Percentiles rank a stretch among this genome's conserved stretches.
Conservation (phyloP, 2,797 vertebrate genomes). For the Malacoctenus gilli region DNA sequence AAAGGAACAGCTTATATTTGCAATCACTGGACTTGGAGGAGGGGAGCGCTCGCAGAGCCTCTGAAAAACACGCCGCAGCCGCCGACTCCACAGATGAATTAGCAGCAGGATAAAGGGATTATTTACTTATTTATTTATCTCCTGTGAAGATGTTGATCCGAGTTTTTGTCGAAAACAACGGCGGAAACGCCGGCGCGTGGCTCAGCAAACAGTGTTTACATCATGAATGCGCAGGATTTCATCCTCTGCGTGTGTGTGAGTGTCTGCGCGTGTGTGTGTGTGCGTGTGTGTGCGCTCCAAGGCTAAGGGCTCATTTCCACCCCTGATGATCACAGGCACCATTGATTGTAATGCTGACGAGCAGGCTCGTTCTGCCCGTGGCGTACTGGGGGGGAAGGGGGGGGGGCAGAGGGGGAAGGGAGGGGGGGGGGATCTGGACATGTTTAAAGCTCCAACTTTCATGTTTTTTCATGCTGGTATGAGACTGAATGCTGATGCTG, state of each 20-base stretch:
- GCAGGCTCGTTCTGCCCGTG: conserved; percentile 69
- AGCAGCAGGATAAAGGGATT: conserved; percentile 30
- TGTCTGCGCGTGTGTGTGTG: conserved; percentile 24
- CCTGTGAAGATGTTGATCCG: conserved; percentile 45
- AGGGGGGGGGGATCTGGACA: conserved; percentile 78
- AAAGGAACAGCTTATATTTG: conserved; percentile 44
- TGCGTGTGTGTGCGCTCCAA: conserved; percentile 48
- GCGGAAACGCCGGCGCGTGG: conserved; percentile 46
- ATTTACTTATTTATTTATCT: conserved; percentile 36
- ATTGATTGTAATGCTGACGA: conserved; percentile 79
- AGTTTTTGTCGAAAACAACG: conserved; percentile 19
- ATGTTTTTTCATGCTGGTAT: conserved; percentile 69
- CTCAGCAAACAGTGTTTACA: conserved; percentile 65
- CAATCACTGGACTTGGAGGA: conserved; percentile 41
- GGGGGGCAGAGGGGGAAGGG: too few species aligned
- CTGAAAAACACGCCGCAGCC: conserved; percentile 12
- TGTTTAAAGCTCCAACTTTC: conserved; percentile 78
- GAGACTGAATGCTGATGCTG: conserved; percentile 72
- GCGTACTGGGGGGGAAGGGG: too few species aligned
- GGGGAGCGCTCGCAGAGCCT: conserved; percentile 15
- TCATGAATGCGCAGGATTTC: conserved; percentile 52
- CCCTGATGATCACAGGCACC: conserved; percentile 75
- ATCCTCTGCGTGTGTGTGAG: conserved; percentile 23
- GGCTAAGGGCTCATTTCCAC: conserved; percentile 78
- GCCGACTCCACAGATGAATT: conserved; percentile 46